Base-by-base conservation (phyloP, 2,888 invertebrate genomes). In the Drosophila barbarae region DNA sequence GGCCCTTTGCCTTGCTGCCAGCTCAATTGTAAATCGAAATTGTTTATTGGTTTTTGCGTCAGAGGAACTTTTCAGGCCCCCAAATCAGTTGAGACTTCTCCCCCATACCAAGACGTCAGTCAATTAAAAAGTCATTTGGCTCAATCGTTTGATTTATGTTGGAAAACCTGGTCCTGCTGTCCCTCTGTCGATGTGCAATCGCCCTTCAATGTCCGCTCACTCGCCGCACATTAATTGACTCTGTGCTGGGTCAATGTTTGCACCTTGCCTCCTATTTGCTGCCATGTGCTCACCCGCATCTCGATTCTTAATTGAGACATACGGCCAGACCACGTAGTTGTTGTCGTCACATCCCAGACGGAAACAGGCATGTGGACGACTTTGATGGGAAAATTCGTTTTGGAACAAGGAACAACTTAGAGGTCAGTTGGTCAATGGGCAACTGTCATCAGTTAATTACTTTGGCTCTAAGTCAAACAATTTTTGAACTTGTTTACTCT, bases 91-190 rank as follows among this genome's bases (percentile, higher is more conserved):
- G 28, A 30, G 52, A 72, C 69, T 69, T 18, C 49, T 52, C 47
- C 42, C 53, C 42, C n/a, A 23, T 23, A 35, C 26, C n/a, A 23
- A 53, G 34, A 10, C 30, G 38, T 60, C 72, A 74, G 77, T 77
- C 77, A 80, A 80, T 80, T 80, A 75, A 64, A 63, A 58, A 47
- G 39, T 28, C 68, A 68, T 46, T 71, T 63, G 41, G 44, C 53
- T 61, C 71, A 77, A 69, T 73, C 77, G 67, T 52, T 77, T 80
- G 75, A 77, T 80, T 73, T 75, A 69, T 63, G 60, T 59, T 57
- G 18, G 10, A 54, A 35, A 53, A 32, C 47, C 54, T 35, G 41
- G 35, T 34, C 52, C 38, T 38, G 26, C 39, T 30, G 28, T 39
- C 28, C 18, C 34, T 28, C 34, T 4, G 30, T 38, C 41, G n/a